Base-by-base conservation (phyloP, 2,888 invertebrate genomes). In the Strigamia crassipes region DNA sequence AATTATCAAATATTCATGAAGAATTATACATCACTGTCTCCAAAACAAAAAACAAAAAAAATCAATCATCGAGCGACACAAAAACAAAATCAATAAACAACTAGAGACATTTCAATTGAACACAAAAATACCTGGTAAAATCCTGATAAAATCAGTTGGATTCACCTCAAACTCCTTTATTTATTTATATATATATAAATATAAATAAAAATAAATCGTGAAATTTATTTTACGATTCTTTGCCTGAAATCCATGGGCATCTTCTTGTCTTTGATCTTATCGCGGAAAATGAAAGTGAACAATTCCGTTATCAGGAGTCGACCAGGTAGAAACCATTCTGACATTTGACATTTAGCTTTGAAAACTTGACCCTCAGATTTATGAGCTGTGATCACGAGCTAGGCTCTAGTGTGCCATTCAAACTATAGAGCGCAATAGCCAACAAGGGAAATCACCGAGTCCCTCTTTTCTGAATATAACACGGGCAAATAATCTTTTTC, bases 91-190 rank as follows among this genome's bases (percentile, higher is more conserved):
- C 51, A n/a, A 51, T 18, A 1, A 51, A 15, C 12, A n/a, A 51
- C 1, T 6, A 51, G 18, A 6, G n/a, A n/a, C n/a, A 51, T 18
- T 6, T 4, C n/a, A 42, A 34, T 85, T 84, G 23, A 88, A 86
- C 6, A 87, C 87, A 34, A 87, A 88, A 31, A 89, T 34, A 86
- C 15, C 86, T 85, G 1, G 89, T 88, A 1, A 88, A 87, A 78
- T 88, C 89, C 88, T 86, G 0, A 84, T 42, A 79, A 41, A n/a
- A 51, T 41, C 83, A 56, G 13, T 23, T 23, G 18, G 18, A 66
- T 27, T 27, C 13, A 6, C 27, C 66, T 18, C n/a, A 66, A 66
- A 27, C 66, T 12, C 12, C 31, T 27, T 18, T 61, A 46, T 46
- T 46, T 46, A 15, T 51, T n/a, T 51, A 15, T 51, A 10, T 46